A percentile compares a stretch with the other conserved stretches of the same genome.
Evolutionary conservation across 2,797 vertebrate species (phyloP).

Genomic region (Lepus townsendii): DNA sequence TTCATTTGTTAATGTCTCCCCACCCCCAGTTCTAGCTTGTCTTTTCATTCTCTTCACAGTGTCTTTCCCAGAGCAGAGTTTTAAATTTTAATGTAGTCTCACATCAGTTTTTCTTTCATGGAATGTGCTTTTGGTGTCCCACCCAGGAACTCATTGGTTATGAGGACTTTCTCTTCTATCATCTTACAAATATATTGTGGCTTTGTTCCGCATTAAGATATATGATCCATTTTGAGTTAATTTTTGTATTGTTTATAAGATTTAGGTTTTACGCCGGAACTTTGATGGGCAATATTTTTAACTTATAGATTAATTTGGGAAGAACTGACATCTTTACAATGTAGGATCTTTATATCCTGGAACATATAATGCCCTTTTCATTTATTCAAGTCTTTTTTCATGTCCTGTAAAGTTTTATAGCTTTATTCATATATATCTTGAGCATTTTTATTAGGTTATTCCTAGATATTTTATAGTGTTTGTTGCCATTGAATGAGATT

Average conservation of each 20-base stretch:
- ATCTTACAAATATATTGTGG: neutral
- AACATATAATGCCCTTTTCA: neutral
- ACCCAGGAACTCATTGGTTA: neutral
- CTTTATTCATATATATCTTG: constrained; percentile 11
- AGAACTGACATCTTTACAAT: constrained; percentile 34
- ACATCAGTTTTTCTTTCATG: neutral
- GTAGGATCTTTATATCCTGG: neutral
- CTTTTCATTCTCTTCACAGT: constrained; percentile 4
- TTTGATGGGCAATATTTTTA: constrained; percentile 50
- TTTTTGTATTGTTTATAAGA: constrained; percentile 41
- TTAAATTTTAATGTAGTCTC: constrained; percentile 33
- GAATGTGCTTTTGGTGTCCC: neutral
- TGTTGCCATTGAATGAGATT: constrained; percentile 29
- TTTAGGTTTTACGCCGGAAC: constrained; percentile 25
- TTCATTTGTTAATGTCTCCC: neutral
- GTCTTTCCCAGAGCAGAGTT: neutral
- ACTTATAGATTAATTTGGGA: constrained; percentile 58
- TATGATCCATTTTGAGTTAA: neutral
- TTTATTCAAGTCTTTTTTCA: constrained; percentile 48
- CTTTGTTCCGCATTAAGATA: constrained; percentile 37
- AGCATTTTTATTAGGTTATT: constrained; percentile 41
- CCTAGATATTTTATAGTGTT: neutral
- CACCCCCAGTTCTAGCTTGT: neutral
- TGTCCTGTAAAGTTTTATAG: neutral
- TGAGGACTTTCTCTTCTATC: constrained; percentile 10